Conservation (phyloP, 1,140 invertebrate genomes). For the Ylistrum balloti region DNA sequence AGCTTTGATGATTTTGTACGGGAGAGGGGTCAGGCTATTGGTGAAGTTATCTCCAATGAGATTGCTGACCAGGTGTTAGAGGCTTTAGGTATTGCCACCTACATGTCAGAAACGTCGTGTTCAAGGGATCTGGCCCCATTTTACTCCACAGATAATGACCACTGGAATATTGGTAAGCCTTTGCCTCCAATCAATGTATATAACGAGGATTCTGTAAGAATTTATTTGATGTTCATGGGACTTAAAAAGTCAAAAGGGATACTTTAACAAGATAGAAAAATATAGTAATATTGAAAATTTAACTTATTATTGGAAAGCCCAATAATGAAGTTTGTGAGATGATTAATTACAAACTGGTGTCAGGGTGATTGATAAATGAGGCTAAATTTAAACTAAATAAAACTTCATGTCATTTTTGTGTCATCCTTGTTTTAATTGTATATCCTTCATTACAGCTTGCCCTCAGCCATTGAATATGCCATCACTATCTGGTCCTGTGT, state of each 20-base stretch:
- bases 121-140: neutral
- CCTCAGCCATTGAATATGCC: neutral
- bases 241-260: too few relatives aligned
- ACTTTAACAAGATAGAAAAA: too few relatives aligned
- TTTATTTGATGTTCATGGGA: too few relatives aligned
- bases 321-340: too few relatives aligned
- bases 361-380: too few relatives aligned
- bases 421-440: too few relatives aligned
- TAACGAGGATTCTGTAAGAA: too few relatives aligned
- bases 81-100: conserved; percentile 45
- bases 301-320: too few relatives aligned
- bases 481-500: neutral
- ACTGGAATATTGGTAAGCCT: conserved; percentile 53
- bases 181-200: neutral
- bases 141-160: neutral
- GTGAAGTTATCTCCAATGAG: neutral
- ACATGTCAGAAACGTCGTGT: conserved; percentile 46
- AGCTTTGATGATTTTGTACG: conserved; percentile 42
- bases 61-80: conserved; percentile 45
- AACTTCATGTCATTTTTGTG: too few relatives aligned
- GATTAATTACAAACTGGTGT: too few relatives aligned
- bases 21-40: neutral
- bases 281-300: too few relatives aligned
- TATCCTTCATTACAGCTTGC: conserved; percentile 33
- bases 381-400: too few relatives aligned